phyloP scores from a whole-genome alignment of 2,888 invertebrate genomes.

The Tetheella fluctuosa region DNA sequence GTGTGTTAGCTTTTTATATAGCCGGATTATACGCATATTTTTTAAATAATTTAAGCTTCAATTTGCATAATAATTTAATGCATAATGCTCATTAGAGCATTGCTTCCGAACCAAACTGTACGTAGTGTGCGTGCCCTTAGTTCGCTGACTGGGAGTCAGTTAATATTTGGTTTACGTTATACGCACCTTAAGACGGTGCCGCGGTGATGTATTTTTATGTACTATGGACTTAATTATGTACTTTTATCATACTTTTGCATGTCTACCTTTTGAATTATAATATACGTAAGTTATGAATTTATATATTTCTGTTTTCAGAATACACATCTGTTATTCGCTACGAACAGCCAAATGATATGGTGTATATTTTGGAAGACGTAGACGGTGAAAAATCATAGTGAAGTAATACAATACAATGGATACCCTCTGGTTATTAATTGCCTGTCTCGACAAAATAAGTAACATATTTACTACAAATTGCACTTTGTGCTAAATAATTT shows the following conservation, averaged over 20 bases:
- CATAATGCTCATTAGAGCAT: too few species aligned
- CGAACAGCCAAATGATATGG: constrained; percentile 87
- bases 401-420: neutral
- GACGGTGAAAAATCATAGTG: constrained; percentile 51
- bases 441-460: too few species aligned
- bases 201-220: neutral
- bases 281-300: constrained; percentile 20
- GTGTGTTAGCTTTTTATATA: neutral
- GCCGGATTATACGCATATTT: too few species aligned
- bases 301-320: constrained; percentile 57
- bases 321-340: constrained; percentile 81
- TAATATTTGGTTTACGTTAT: neutral
- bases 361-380: constrained; percentile 84
- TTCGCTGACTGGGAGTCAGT: neutral
- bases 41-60: too few species aligned
- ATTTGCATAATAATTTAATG: too few species aligned
- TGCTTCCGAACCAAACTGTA: too few species aligned
- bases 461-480: too few species aligned
- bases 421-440: neutral
- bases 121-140: too few species aligned
- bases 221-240: neutral
- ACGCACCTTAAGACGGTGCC: neutral
- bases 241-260: neutral
- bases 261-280: constrained; percentile 4
- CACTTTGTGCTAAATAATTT: too few species aligned